phyloP scores from a whole-genome alignment of 2,113 vertebrate genomes.

The Pao palembangensis region DNA sequence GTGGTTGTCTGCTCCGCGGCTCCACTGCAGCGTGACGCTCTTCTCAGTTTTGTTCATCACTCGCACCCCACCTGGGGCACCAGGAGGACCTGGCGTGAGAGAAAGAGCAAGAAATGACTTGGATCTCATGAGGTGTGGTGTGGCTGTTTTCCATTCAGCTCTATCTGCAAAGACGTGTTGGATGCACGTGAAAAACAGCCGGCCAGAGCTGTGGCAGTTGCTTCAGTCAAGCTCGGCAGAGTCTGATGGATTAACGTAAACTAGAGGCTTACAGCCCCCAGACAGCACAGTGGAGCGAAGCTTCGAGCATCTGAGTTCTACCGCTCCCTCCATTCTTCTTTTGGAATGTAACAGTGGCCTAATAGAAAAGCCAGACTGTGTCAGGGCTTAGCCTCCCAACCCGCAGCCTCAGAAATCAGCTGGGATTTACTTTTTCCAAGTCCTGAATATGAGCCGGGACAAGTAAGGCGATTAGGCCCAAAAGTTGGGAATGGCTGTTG shows the following conservation, averaged over 20 bases:
- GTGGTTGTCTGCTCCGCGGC: conserved; percentile 92
- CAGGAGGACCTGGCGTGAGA: conserved; percentile 83
- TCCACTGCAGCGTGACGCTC: conserved; percentile 86
- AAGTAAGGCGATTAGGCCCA: conserved; percentile 49
- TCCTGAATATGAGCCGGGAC: conserved; percentile 33
- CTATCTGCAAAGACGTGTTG: not conserved
- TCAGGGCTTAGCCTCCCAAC: conserved; percentile 43
- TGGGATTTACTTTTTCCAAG: conserved; percentile 53
- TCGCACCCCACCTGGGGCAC: conserved; percentile 89
- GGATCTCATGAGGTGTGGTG: no score
- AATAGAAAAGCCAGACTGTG: conserved; percentile 64
- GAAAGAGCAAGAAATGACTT: conserved; percentile 1
- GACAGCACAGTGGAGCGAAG: conserved; percentile 28
- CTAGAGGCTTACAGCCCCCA: conserved; percentile 16
- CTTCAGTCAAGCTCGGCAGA: conserved; percentile 14
- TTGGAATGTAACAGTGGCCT: conserved; percentile 39
- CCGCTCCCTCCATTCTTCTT: conserved; percentile 31
- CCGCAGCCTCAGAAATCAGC: conserved; percentile 50
- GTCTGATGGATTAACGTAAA: conserved; percentile 28
- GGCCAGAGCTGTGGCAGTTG: conserved; percentile 16
- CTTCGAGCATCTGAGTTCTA: conserved; percentile 36
- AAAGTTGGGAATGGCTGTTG: conserved; percentile 21
- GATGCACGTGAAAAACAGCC: conserved; percentile 25
- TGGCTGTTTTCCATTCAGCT: no score
- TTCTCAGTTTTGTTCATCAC: conserved; percentile 82